phyloP scores from a whole-genome alignment of 1,140 invertebrate genomes.

The Drosophila obscura region DNA sequence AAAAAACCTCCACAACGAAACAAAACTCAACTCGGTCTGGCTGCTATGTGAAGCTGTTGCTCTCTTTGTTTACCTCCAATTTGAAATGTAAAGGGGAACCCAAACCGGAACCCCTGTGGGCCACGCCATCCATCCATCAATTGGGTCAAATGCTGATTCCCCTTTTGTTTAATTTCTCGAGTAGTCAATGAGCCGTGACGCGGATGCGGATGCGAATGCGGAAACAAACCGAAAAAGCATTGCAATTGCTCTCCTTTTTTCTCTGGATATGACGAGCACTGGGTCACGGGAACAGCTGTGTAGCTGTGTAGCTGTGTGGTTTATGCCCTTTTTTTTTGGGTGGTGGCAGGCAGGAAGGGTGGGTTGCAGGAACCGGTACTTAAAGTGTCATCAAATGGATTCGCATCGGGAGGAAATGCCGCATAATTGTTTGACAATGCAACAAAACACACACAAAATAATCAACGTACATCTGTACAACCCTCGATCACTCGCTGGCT shows the following conservation, averaged over 20 bases:
- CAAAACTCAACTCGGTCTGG: too few relatives aligned
- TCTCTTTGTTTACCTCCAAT: constrained; percentile 31
- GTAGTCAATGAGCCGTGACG: constrained; percentile 63
- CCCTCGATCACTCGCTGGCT: constrained; percentile 1
- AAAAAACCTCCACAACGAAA: too few relatives aligned
- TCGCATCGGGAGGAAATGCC: constrained; percentile 39
- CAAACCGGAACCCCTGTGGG: constrained; percentile 10
- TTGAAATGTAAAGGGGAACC: neutral
- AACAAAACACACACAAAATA: constrained; percentile 28
- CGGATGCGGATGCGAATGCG: constrained; percentile 39
- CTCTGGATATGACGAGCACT: constrained; percentile 46
- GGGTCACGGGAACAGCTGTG: constrained; percentile 66
- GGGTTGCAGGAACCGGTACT: constrained; percentile 54
- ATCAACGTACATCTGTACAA: constrained; percentile 11
- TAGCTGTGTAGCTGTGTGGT: neutral
- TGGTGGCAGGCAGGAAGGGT: constrained; percentile 41
- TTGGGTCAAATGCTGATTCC: constrained; percentile 52
- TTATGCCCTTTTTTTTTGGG: constrained; percentile 20
- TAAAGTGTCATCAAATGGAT: constrained; percentile 73
- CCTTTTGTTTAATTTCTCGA: constrained; percentile 47
- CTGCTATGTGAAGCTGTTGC: constrained; percentile 30
- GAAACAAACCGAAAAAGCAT: constrained; percentile 43
- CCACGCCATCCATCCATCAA: constrained; percentile 51
- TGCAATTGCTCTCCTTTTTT: constrained; percentile 27
- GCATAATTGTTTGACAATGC: constrained; percentile 37